Base-by-base conservation (phyloP, 2,888 invertebrate genomes). In the Leptinotarsa juncta region DNA sequence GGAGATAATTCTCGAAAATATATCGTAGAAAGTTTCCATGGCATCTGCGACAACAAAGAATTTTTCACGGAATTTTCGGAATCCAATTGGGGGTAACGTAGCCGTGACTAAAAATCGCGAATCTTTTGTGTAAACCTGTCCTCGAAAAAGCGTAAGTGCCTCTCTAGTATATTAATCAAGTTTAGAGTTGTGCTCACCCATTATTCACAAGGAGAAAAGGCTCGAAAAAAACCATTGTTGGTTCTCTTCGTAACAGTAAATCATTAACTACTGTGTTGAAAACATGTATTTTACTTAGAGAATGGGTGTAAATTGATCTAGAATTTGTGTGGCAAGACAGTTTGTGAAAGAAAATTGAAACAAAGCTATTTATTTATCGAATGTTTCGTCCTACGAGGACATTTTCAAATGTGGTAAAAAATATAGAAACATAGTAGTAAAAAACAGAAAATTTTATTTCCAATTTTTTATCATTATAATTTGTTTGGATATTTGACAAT, bases 151-250 rank as follows among this genome's bases (percentile, higher is more conserved):
- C 32, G 42, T 42, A 16, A 62, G 62, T n/a, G n/a, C 57, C 23
- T 18, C 42, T 42, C 7, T 3, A 57, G 48, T 69, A 69, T 16
- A 69, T 69, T 48, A 69, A 69, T 69, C 57, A 69, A n/a, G 69
- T 23, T 69, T 57, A 20, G 48, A 49, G 23, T 69, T 20, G 69
- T 48, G 42, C 48, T 48, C n/a, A 32, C 20, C 42, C 16, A 48
- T 32, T 51, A 51, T 67, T 51, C 32, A 51, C 20, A 26, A 51
- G 23, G 12, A 14, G 20, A 53, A 51, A 32, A 20, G n/a, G 7
- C 16, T 16, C 42, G 10, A 7, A 62, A 16, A 67, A 15, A 16
- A 7, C n/a, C 26, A 26, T 26, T 50, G 23, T 66, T 16, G 66
- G 5, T 32, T 53, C 55, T 32, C 53, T 14, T 62, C 42, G 62